phyloP scores from a whole-genome alignment of 2,888 invertebrate genomes.

The Monoplex corrugatus region DNA sequence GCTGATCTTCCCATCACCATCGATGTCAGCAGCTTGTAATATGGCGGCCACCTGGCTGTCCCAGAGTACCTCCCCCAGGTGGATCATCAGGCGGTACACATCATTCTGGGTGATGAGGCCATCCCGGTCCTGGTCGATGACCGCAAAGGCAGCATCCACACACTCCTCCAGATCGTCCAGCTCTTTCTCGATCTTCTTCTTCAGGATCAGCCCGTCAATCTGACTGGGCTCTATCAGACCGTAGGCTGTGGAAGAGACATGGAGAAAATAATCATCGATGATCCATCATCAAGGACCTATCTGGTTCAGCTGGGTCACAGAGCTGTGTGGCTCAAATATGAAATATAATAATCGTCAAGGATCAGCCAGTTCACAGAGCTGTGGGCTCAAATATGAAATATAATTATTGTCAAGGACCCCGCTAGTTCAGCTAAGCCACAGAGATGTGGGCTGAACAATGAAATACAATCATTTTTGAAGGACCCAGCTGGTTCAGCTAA shows the following conservation, averaged over 20 bases:
- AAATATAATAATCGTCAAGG: too few relatives aligned
- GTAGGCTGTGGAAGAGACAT: background rate
- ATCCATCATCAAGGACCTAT: too few relatives aligned
- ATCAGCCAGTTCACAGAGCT: too few relatives aligned
- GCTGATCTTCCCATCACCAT: constrained; percentile 69
- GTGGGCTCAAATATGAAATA: too few relatives aligned
- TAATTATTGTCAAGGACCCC: too few relatives aligned
- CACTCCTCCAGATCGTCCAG: constrained; percentile 36
- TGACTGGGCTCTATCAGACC: background rate
- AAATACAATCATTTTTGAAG: too few relatives aligned
- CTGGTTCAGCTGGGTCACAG: too few relatives aligned
- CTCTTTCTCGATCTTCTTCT: constrained; percentile 29
- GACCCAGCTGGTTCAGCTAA: too few relatives aligned
- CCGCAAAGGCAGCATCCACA: constrained; percentile 40
- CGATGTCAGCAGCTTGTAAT: constrained; percentile 65
- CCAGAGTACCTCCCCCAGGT: constrained; percentile 66
- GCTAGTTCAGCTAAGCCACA: too few relatives aligned
- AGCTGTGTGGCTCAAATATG: too few relatives aligned
- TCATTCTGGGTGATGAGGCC: constrained; percentile 68
- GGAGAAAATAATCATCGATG: too few relatives aligned
- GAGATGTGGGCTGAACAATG: too few relatives aligned
- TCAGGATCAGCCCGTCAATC: constrained; percentile 20
- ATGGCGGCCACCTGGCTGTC: constrained; percentile 68
- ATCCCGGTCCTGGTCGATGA: constrained; percentile 69
- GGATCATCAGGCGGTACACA: constrained; percentile 69